Evolutionary conservation across 2,888 invertebrate genomes (phyloP).

Genomic region (Ecliptopera silaceata): DNA sequence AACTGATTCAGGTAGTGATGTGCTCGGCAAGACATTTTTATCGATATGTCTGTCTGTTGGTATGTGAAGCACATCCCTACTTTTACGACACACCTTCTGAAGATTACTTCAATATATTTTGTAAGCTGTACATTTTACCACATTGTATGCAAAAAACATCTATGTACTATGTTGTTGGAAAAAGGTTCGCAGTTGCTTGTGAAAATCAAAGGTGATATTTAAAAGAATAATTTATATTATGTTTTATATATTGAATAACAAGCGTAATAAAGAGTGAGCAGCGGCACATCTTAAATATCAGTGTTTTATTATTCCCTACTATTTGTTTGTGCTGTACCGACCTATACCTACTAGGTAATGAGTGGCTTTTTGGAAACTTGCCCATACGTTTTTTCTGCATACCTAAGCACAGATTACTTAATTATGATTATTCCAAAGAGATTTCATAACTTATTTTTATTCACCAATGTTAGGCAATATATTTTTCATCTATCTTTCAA

Average conservation of each 20-base stretch:
- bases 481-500: too few relatives aligned
- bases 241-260: slow-evolving; percentile 80
- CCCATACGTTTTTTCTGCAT: too few relatives aligned
- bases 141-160: slow-evolving; percentile 15
- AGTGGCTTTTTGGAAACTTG: too few relatives aligned
- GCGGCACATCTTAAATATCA: slow-evolving; percentile 74
- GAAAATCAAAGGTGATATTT: slow-evolving; percentile 73
- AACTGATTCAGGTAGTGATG: slow-evolving; percentile 22
- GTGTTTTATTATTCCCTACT: slow-evolving; percentile 73
- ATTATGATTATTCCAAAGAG: too few relatives aligned
- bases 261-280: slow-evolving; percentile 82
- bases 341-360: too few relatives aligned
- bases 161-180: background rate
- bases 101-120: background rate
- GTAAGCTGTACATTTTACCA: slow-evolving; percentile 1
- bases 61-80: slow-evolving; percentile 31
- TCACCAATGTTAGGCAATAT: too few relatives aligned
- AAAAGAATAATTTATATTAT: slow-evolving; percentile 77
- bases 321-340: too few relatives aligned
- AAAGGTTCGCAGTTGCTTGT: slow-evolving; percentile 54
- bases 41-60: slow-evolving; percentile 23
- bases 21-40: slow-evolving; percentile 27
- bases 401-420: too few relatives aligned
- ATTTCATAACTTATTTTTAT: too few relatives aligned
- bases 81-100: background rate